Conservation (phyloP, 2,888 invertebrate genomes). For the Luperina testacea region DNA sequence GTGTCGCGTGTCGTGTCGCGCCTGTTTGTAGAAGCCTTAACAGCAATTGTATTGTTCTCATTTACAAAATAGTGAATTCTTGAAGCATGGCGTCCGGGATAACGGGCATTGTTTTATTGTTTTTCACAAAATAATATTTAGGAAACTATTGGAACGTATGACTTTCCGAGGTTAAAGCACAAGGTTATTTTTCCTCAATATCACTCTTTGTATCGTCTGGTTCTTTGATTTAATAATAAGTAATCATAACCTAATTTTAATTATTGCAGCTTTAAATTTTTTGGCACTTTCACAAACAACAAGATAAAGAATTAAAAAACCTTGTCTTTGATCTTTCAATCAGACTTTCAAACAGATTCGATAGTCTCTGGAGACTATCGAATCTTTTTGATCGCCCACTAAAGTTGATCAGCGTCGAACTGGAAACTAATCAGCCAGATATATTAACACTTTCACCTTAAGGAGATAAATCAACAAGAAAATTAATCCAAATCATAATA, state of each 20-base stretch:
- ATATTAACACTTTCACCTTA: constrained; percentile 35
- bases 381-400: constrained; percentile 24
- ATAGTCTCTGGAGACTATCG: constrained; percentile 4
- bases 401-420: constrained; percentile 15
- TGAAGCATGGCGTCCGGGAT: constrained; percentile 3
- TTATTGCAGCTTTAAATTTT: background rate
- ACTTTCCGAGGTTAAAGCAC: background rate
- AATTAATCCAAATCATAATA: constrained; percentile 33
- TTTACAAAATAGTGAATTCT: constrained; percentile 15
- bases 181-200: background rate
- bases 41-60: background rate
- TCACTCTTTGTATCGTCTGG: background rate
- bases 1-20: no score
- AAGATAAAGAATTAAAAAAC: constrained; percentile 14
- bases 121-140: background rate
- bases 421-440: constrained; percentile 35
- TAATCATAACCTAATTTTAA: background rate
- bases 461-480: constrained; percentile 45
- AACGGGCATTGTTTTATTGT: background rate
- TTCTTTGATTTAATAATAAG: background rate
- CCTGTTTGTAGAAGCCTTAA: no score
- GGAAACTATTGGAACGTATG: background rate
- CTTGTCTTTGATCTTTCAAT: constrained; percentile 48
- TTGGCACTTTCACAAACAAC: constrained; percentile 19
- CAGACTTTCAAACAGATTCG: background rate